A percentile compares a stretch with the other conserved stretches of the same genome.
Conservation (phyloP, 2,888 invertebrate genomes). For the Thecophora atra region DNA sequence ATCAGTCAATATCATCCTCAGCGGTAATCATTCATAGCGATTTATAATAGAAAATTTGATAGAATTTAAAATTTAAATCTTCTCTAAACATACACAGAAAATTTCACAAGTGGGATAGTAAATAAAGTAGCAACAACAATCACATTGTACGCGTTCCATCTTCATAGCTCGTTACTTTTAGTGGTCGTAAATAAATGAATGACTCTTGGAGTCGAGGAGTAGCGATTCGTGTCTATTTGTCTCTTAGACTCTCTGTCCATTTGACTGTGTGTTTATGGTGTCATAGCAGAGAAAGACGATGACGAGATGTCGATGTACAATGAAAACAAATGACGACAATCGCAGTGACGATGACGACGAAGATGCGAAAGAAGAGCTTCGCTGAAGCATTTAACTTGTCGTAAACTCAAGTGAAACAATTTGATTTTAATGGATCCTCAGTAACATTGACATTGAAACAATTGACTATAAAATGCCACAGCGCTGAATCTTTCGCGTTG, state of each 20-base stretch:
- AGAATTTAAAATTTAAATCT: no score
- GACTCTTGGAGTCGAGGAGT: slow-evolving; percentile 40
- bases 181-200: slow-evolving; percentile 51
- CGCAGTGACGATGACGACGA: slow-evolving; percentile 3
- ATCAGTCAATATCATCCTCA: no score
- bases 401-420: slow-evolving; percentile 52
- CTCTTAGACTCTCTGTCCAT: neutral
- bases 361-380: slow-evolving; percentile 34
- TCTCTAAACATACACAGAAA: neutral
- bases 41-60: no score
- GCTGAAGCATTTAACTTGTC: slow-evolving; percentile 52
- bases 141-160: slow-evolving; percentile 42
- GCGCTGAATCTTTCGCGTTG: no score
- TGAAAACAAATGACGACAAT: slow-evolving; percentile 22
- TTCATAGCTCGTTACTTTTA: slow-evolving; percentile 51
- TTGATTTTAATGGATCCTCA: slow-evolving; percentile 52
- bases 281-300: no score
- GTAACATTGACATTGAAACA: slow-evolving; percentile 32
- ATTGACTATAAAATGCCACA: neutral
- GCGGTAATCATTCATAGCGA: no score
- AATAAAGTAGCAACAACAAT: slow-evolving; percentile 7
- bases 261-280: neutral
- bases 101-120: neutral
- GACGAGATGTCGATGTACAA: no score
- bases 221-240: neutral